Percentiles rank a stretch among this genome's conserved stretches.
Evolutionary conservation across 2,888 invertebrate genomes (phyloP).

Genomic region (Eupithecia subfuscata): DNA sequence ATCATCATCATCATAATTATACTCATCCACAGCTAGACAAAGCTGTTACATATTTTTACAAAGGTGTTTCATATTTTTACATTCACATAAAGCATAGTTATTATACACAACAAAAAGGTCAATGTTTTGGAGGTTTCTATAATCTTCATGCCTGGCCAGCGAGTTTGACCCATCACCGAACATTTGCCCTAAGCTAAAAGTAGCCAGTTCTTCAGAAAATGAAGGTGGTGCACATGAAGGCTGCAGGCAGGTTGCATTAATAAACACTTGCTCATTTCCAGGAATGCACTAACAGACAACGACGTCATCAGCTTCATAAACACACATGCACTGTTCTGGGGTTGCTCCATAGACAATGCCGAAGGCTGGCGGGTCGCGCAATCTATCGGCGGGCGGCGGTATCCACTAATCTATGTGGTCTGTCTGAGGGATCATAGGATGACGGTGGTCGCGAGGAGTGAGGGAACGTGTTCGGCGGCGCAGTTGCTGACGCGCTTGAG

Average conservation of each 20-base stretch:
- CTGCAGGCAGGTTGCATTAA: not conserved
- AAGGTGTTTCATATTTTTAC: too few relatives aligned
- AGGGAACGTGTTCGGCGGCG: constrained; percentile 90
- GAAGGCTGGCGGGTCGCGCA: constrained; percentile 97
- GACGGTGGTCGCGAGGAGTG: constrained; percentile 96
- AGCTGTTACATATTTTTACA: not conserved
- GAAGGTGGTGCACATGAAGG: not conserved
- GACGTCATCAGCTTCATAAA: constrained; percentile 92
- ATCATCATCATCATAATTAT: not conserved
- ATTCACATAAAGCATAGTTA: too few relatives aligned
- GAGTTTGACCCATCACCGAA: not conserved
- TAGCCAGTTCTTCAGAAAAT: not conserved
- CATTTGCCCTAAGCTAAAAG: not conserved
- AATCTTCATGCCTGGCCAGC: not conserved
- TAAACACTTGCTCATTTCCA: constrained; percentile 54
- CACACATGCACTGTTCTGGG: constrained; percentile 95
- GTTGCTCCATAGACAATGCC: constrained; percentile 93
- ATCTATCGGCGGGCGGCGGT: constrained; percentile 91
- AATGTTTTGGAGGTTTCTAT: too few relatives aligned
- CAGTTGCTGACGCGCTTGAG: constrained; percentile 89
- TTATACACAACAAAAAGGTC: not conserved
- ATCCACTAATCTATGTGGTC: constrained; percentile 95
- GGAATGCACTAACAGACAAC: constrained; percentile 87
- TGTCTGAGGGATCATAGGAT: constrained; percentile 95
- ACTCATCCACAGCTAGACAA: not conserved